Evolutionary conservation across 2,113 vertebrate species (phyloP), one percentile per base, ranked within the genome.

Genomic region (Brachyhypopomus occidentalis): DNA sequence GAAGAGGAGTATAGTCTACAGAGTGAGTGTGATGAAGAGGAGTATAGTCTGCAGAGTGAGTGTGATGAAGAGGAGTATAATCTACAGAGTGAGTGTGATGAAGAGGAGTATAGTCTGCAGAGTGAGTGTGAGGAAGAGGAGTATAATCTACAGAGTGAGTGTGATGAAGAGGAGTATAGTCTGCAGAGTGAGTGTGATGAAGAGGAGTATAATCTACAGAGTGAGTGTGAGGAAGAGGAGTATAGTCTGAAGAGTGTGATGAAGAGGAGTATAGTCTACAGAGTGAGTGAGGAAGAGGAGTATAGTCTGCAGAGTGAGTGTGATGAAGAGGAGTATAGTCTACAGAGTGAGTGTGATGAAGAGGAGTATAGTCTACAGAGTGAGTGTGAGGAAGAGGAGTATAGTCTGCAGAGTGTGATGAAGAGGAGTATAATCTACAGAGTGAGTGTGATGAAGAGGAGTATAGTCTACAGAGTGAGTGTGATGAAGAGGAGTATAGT

Each of bases 1-100:
- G 30, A 30, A 2, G 30, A 30, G 3, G 30, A 30, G 30, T 30
- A 30, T 30, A 30, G 30, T 30, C 30, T 30, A n/a, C n/a, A n/a
- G n/a, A n/a, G n/a, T n/a, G 71, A 23, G 41, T 56, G 45, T 64
- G 38, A 64, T 73, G 52, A 56, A 80, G 70, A 66, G n/a, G 41
- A 73, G 9, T 23, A 23, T 52, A 25, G 78, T 58, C 3, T 30
- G 30, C 30, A 30, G 30, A 30, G 30, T n/a, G n/a, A n/a, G n/a
- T 30, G 30, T 30, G 30, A 30, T 30, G 30, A 30, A 30, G 30
- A n/a, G n/a, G n/a, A 30, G 30, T 30, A 30, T 30, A 30, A 3
- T 30, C 30, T 30, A n/a, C n/a, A n/a, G n/a, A n/a, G n/a, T n/a
- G 71, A 23, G 41, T 56, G 45, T 64, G 38, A 64, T 73, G 52